Base-by-base conservation (phyloP, 2,888 invertebrate species). In the Steromphala cineraria region DNA sequence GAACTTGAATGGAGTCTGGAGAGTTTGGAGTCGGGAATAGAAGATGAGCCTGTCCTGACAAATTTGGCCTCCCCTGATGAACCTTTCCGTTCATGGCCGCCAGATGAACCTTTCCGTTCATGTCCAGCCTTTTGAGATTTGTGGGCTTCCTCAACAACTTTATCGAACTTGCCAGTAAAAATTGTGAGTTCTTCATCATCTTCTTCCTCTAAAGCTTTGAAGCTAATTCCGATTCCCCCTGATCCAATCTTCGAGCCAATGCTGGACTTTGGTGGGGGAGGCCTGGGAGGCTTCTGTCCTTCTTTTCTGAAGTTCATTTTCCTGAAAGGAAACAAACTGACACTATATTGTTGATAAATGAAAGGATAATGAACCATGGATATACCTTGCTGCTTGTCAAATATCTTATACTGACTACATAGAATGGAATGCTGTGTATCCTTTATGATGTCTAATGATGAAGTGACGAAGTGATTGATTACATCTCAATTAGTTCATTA, bases 201-300 rank as follows among this genome's bases (percentile, higher is more conserved):
- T 36, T 90, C 90, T 77, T 89, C 90, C 75, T 90, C 90, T 75
- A 90, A 82, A 21, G 89, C 86, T 67, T 90, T 90, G 81, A 90
- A 91, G 77, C 90, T 89, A 77, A 91, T 85, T 24, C 83, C 84
- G 15, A 75, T 52, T 15, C 46, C 24, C 24, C 75, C 75, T 21
- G 75, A 52, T 15, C 19, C 52, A 15, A 75, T 13, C 40, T 78
- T 78, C n/a, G 28, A 40, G 52, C 53, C 76, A 19, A 55, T n/a
- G 17, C 46, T 71, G 13, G 53, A 74, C 46, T 80, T 80, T 74
- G 85, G 84, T 4, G 82, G 81, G 10, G 85, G 79, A 40, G 86
- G 85, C 53, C 83, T 55, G 13, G 80, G 82, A 15, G 85, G 80
- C 36, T 80, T 82, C 46, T 67, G 53, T n/a, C 40, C 71, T 21